Evolutionary conservation across 1,140 invertebrate genomes (phyloP), one percentile per base, ranked within the genome.

Genomic region (Papilio polytes): DNA sequence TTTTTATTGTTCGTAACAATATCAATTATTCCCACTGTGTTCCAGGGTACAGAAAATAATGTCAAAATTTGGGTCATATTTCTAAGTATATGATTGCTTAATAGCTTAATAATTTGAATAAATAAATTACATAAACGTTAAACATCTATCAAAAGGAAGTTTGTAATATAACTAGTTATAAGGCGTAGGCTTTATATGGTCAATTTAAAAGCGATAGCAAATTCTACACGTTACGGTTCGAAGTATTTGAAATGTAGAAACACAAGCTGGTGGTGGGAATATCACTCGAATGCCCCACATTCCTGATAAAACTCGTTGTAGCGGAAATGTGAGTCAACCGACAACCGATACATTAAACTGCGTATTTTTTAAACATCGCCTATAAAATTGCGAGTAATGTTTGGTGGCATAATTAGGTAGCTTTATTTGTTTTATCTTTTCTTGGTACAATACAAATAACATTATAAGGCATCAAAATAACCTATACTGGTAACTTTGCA

Each of bases 301-400:
- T 91, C 89, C 84, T 88, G 92, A 94, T 94, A 94, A 70, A 89
- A 94, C 91, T 90, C 78, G 90, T 85, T 85, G 70, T 80, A 89
- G 81, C 91, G 92, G 92, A 94, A 92, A 90, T 81, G 78, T 92
- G 91, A 92, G 77, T 93, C 92, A 92, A 88, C 77, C 36, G 56
- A 66, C 77, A 66, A 59, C 77, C 59, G 77, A 78, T 66, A 78
- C 15, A 74, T 82, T 48, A 80, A 70, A 77, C 36, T 81, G 44
- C 48, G 79, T 56, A 56, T 80, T 78, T 80, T 74, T 80, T 80
- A 41, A 41, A 18, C 20, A 78, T 78, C 36, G 56, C 77, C 59
- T 78, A 66, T 78, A 78, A 78, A 63, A 46, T 78, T 78, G 56
- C 77, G 20, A 66, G 26, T 31, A 31, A 31, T 31, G 63, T 70